A percentile compares a stretch with the other conserved stretches of the same genome.
Evolutionary conservation across 1,140 invertebrate species (phyloP).

Genomic region (Aricia agestis): DNA sequence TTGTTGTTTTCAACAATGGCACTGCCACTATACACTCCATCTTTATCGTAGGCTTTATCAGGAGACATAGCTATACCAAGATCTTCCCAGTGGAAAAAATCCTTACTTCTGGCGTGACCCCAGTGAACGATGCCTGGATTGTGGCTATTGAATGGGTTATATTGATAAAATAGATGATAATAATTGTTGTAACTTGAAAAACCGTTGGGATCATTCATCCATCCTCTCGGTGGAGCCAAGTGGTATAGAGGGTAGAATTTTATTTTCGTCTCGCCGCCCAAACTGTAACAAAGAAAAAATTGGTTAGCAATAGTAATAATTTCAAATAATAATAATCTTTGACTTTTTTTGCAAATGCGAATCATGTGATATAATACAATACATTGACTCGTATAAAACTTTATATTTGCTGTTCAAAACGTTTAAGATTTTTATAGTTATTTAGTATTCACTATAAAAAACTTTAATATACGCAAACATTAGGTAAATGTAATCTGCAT

Average conservation of each 20-base stretch:
- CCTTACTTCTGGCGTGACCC: conserved; percentile 59
- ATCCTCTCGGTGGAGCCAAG: conserved; percentile 50
- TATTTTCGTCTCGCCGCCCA: neutral
- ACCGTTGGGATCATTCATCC: conserved; percentile 73
- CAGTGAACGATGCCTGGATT: conserved; percentile 50
- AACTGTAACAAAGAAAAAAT: conserved; percentile 18
- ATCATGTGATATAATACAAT: too few relatives aligned
- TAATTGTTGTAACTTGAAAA: conserved; percentile 48
- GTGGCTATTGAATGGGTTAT: conserved; percentile 45
- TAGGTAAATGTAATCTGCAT: neutral
- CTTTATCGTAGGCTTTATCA: conserved; percentile 48
- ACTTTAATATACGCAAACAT: neutral
- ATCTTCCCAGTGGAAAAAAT: conserved; percentile 61
- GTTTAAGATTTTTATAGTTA: too few relatives aligned
- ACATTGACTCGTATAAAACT: too few relatives aligned
- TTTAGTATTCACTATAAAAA: too few relatives aligned
- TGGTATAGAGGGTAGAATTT: conserved; percentile 48
- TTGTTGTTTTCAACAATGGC: conserved; percentile 50
- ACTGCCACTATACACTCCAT: conserved; percentile 65
- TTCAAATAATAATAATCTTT: too few relatives aligned
- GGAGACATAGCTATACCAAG: conserved; percentile 58
- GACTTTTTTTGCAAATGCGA: too few relatives aligned
- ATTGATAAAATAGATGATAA: conserved; percentile 68
- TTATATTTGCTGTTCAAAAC: too few relatives aligned
- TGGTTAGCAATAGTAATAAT: neutral